Conservation (phyloP, 2,113 vertebrate genomes). For the Charina bottae region DNA sequence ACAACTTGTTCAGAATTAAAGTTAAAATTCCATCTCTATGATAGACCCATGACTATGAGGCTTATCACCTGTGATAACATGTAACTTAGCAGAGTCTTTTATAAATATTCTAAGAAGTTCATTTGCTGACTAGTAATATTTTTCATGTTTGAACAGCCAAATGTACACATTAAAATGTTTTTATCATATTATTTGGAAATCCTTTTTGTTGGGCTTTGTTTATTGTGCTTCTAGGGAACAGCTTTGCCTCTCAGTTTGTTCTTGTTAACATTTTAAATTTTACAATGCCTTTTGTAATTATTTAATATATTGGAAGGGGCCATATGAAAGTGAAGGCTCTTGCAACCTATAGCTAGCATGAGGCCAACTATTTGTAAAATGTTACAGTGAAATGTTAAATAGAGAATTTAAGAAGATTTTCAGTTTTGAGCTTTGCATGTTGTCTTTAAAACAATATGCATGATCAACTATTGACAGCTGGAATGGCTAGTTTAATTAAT, state of each 20-base stretch:
- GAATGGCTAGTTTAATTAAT: constrained; percentile 52
- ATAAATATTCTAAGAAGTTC: background rate
- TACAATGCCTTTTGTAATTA: background rate
- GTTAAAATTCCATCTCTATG: background rate
- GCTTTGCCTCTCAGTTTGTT: constrained; percentile 30
- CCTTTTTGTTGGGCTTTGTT: constrained; percentile 27
- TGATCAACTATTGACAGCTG: constrained; percentile 45
- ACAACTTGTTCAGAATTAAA: background rate
- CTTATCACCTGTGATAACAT: background rate
- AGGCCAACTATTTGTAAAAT: constrained; percentile 20
- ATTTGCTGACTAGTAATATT: background rate
- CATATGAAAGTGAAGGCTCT: background rate
- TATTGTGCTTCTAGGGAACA: background rate
- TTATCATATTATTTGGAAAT: background rate
- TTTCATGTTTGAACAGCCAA: background rate
- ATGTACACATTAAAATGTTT: background rate
- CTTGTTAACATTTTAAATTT: background rate
- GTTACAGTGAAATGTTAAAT: constrained; percentile 18
- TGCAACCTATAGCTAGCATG: background rate
- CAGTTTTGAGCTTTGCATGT: constrained; percentile 35
- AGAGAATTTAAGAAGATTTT: constrained; percentile 10
- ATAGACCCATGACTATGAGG: background rate
- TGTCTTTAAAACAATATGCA: constrained; percentile 25
- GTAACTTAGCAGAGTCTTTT: accelerated
- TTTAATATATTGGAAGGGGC: constrained; percentile 8